Percentiles rank a stretch among this genome's conserved stretches.
Evolutionary conservation across 2,113 vertebrate genomes (phyloP).

Genomic region (Chaetodon trifascialis): DNA sequence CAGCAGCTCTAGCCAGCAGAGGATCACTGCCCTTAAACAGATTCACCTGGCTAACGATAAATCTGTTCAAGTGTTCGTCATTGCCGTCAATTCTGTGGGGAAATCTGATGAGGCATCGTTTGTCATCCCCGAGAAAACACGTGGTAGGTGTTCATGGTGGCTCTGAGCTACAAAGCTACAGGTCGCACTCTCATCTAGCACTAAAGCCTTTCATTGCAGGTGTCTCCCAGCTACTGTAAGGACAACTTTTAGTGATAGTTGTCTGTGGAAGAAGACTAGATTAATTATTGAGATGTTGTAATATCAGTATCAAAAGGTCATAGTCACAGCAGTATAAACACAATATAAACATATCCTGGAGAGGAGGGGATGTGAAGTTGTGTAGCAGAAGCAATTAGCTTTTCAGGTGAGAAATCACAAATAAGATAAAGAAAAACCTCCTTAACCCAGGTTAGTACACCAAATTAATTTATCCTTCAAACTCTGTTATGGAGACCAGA

Average conservation of each 20-base stretch:
- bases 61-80: constrained; percentile 69
- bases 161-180: neutral
- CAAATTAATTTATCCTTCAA: too few species aligned
- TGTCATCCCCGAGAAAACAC: constrained; percentile 71
- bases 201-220: neutral
- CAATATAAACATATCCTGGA: neutral
- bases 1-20: neutral
- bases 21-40: constrained; percentile 8
- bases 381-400: neutral
- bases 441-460: too few species aligned
- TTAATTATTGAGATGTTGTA: neutral
- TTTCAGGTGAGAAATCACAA: neutral
- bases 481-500: too few species aligned
- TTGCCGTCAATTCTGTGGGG: constrained; percentile 85
- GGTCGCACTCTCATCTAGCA: neutral
- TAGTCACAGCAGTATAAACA: neutral
- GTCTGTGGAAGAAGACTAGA: neutral
- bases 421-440: too few species aligned
- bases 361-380: neutral
- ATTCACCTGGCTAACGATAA: constrained; percentile 58
- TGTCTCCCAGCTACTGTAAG: too few species aligned
- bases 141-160: constrained; percentile 53
- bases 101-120: constrained; percentile 82
- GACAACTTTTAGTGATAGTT: neutral
- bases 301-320: neutral